A percentile compares a stretch with the other conserved stretches of the same genome.
These are phyloP conservation scores for Parasteatoda lunata DNA, from an alignment of 2,888 invertebrate genomes.

Conservation along the genomic window DNA sequence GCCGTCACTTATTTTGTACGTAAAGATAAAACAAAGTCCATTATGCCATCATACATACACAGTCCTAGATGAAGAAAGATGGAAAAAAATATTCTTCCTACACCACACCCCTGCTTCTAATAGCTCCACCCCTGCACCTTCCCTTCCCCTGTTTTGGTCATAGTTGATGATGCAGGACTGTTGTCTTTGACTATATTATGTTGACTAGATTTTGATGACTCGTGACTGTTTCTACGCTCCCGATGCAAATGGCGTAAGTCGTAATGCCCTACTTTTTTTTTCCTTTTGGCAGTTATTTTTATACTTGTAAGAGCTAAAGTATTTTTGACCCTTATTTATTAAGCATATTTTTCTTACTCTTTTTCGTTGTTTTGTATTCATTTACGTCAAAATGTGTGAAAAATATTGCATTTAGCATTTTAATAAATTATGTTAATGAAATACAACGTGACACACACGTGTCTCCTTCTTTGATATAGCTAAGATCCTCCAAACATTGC, in stretches of 20 bases:
- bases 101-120: slow-evolving; percentile 17
- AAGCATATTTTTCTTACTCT: too few species aligned
- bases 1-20: slow-evolving; percentile 36
- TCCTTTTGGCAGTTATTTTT: too few species aligned
- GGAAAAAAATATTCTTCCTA: not conserved
- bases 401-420: too few species aligned
- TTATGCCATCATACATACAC: slow-evolving; percentile 26
- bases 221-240: slow-evolving; percentile 3
- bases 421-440: too few species aligned
- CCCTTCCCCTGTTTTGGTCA: slow-evolving; percentile 4
- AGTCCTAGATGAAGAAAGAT: not conserved
- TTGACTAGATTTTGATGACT: slow-evolving; percentile 26
- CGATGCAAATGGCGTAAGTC: not conserved
- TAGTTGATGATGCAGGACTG: slow-evolving; percentile 49
- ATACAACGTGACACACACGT: too few species aligned
- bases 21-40: slow-evolving; percentile 46
- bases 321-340: too few species aligned
- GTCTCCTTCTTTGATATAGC: too few species aligned
- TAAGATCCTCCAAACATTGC: too few species aligned
- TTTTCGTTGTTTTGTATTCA: too few species aligned
- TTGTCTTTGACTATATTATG: slow-evolving; percentile 47
- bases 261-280: too few species aligned
- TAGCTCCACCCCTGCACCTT: slow-evolving; percentile 22
- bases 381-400: too few species aligned
- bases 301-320: too few species aligned